Base-by-base conservation (phyloP, 2,113 vertebrate species). In the Pangasianodon hypophthalmus region DNA sequence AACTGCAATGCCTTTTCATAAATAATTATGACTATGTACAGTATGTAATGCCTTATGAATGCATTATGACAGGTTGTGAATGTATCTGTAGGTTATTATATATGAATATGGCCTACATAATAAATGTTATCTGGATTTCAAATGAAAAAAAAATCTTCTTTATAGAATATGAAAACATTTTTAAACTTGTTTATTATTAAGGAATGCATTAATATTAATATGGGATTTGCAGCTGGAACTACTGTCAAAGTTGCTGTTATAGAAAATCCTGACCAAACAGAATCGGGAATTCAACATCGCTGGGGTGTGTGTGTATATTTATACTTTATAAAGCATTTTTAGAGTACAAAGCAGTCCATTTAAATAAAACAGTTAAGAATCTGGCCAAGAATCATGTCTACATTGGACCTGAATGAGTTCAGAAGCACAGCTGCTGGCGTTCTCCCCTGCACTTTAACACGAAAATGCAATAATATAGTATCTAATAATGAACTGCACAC, bases 391-490 rank as follows among this genome's bases (percentile, higher is more conserved):
- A 1, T 64, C 32, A 26, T 46, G 60, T 26, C 75, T 54, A 21
- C 26, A 60, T 24, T 32, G 18, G 77, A 54, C 73, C 58, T 67
- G 32, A 8, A 29, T 21, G 48, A 75, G 85, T 46, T 58, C 48
- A 56, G 81, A 29, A 84, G 82, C 89, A 84, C 21, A 21, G 41
- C 24, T 19, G 71, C 71, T 64, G 87, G 81, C 79, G 62, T 83
- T 48, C 29, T 41, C 84, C n/a, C 86, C 60, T n/a, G 18, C 58
- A 52, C 52, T 48, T 64, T 32, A 69, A 21, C 41, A 90, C 73
- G 82, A 87, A 85, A 87, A 92, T 87, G 87, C 85, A 52, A 85
- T 91, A 89, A 92, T 90, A 85, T 32, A 18, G 58, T 58, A 90
- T 64, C 41, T 88, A 32, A 87, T 91, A 92, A 92, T 89, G 79